These are phyloP conservation scores for Lasioglossum pauxillum DNA, from an alignment of 2,888 invertebrate genomes.

Conservation along the genomic window DNA sequence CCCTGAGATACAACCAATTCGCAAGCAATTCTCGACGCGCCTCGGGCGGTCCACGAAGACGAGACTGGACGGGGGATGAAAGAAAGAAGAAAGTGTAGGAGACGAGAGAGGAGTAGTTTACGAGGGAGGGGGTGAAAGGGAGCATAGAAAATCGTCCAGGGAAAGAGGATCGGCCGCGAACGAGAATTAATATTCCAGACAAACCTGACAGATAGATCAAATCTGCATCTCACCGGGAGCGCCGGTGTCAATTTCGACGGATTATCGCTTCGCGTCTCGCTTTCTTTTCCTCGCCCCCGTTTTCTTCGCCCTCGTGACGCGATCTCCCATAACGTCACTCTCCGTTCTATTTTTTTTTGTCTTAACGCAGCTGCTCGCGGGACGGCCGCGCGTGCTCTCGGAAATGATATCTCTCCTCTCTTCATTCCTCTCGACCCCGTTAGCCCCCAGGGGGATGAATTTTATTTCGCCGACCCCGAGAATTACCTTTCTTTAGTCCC, in stretches of 20 bases:
- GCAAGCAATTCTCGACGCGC: conserved; percentile 81
- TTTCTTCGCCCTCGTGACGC: conserved; percentile 11
- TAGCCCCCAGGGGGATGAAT: neutral
- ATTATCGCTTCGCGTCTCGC: conserved; percentile 71
- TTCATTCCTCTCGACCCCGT: neutral
- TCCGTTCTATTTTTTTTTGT: neutral
- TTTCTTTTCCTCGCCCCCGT: conserved; percentile 15
- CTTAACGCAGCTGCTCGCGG: conserved; percentile 2
- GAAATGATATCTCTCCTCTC: neutral
- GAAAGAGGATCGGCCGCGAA: conserved; percentile 64
- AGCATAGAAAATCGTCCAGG: conserved; percentile 68
- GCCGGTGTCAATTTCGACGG: conserved; percentile 82
- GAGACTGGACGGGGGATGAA: conserved; percentile 21
- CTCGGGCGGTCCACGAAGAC: conserved; percentile 75
- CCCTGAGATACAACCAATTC: conserved; percentile 81
- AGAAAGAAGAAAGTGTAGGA: conserved; percentile 45
- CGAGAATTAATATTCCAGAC: conserved; percentile 83
- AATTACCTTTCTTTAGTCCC: neutral
- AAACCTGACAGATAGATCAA: conserved; percentile 84
- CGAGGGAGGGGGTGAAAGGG: conserved; percentile 43
- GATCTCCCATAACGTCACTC: conserved; percentile 21
- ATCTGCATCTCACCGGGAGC: conserved; percentile 81
- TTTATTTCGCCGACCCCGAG: neutral
- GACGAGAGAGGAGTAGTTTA: conserved; percentile 13
- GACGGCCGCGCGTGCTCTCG: neutral